These are phyloP conservation scores for Palythoa caribaeorum DNA, from an alignment of 92 coral and sea anemone genomes.

Conservation along the genomic window DNA sequence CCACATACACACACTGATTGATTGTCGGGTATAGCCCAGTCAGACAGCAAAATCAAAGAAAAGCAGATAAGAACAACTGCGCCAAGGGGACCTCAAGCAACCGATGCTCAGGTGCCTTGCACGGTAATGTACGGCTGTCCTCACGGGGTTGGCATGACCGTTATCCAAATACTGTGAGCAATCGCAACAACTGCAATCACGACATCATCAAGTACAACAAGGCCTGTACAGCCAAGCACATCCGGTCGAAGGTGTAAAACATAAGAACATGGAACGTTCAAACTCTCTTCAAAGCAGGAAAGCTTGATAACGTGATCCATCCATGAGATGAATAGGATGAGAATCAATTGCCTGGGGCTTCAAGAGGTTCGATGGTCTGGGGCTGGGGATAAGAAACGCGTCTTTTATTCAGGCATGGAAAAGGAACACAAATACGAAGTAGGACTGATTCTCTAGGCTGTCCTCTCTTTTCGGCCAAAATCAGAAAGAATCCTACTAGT, in stretches of 20 bases:
- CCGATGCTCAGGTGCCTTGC: neutral
- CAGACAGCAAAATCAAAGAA: neutral
- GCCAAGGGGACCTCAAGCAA: conserved; percentile 20
- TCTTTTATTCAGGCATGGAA: conserved; percentile 4
- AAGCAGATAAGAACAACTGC: neutral
- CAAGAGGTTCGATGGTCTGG: conserved; percentile 4
- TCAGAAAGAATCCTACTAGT: neutral
- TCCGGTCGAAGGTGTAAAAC: neutral
- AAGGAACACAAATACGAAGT: neutral
- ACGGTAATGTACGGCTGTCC: neutral
- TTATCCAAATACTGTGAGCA: no score
- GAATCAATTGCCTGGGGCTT: conserved; percentile 1
- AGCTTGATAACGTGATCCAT: conserved; percentile 1
- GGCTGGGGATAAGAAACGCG: neutral
- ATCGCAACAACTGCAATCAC: neutral
- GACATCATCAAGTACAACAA: neutral
- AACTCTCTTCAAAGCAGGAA: neutral
- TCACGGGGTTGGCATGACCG: neutral
- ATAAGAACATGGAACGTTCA: neutral
- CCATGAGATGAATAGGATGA: conserved; percentile 7
- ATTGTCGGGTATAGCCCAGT: no score
- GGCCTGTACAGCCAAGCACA: neutral
- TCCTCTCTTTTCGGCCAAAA: conserved; percentile 6
- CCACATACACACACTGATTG: no score
- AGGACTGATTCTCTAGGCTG: neutral